Percentiles rank a stretch among this genome's conserved stretches.
These are phyloP conservation scores for Chalcis sispes DNA, from an alignment of 2,888 invertebrate genomes.

Conservation along the genomic window DNA sequence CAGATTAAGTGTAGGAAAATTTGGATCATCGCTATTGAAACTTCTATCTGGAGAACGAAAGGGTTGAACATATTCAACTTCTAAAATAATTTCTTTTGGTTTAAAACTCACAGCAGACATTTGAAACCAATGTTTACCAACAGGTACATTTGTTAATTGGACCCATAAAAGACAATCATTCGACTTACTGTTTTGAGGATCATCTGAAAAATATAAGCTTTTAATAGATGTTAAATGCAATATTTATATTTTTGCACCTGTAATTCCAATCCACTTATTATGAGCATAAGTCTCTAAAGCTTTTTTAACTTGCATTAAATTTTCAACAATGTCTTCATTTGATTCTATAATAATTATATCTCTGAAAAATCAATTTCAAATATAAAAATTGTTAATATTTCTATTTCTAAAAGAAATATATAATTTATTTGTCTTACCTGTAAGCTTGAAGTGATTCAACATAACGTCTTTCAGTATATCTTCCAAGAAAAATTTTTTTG, in stretches of 20 bases:
- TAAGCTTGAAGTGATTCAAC: conserved; percentile 62
- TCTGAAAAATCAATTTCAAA: conserved; percentile 55
- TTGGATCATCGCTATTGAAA: conserved; percentile 46
- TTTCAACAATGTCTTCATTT: conserved; percentile 58
- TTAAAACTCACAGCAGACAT: conserved; percentile 62
- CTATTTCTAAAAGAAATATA: not conserved
- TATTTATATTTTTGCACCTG: conserved; percentile 26
- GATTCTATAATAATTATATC: conserved; percentile 64
- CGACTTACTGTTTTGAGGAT: conserved; percentile 43
- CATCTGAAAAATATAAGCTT: conserved; percentile 43
- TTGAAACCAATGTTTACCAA: conserved; percentile 69
- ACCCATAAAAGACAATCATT: conserved; percentile 64
- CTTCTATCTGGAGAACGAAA: conserved; percentile 57
- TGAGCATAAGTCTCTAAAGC: conserved; percentile 23
- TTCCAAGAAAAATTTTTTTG: conserved; percentile 65
- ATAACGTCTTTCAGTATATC: conserved; percentile 64
- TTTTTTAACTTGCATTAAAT: conserved; percentile 59
- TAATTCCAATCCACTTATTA: conserved; percentile 49
- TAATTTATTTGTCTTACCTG: conserved; percentile 59
- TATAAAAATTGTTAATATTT: conserved; percentile 2
- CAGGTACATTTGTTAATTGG: conserved; percentile 61
- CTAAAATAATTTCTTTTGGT: conserved; percentile 60
- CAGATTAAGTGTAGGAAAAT: conserved; percentile 60
- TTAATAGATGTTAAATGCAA: conserved; percentile 12
- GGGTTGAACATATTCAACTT: conserved; percentile 63